Evolutionary conservation across 2,888 invertebrate species (phyloP).

Genomic region (Chrysomela aeneicollis): DNA sequence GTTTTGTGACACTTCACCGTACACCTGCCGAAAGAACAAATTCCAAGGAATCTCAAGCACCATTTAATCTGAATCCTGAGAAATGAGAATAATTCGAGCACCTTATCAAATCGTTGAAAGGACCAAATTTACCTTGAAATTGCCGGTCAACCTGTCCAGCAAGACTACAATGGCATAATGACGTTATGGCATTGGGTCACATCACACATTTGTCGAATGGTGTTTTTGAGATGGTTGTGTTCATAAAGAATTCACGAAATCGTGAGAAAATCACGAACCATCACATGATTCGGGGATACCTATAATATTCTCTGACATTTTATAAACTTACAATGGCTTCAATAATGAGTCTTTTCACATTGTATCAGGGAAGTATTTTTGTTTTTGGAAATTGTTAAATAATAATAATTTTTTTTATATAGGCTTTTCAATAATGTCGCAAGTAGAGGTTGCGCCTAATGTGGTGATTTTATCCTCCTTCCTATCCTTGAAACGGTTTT

Average conservation of each 20-base stretch:
- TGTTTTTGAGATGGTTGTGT: not conserved
- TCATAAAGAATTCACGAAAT: not conserved
- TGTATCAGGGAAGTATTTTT: no score
- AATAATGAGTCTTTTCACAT: no score
- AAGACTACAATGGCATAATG: conserved; percentile 15
- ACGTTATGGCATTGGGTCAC: not conserved
- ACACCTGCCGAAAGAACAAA: conserved; percentile 34
- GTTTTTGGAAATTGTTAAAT: no score
- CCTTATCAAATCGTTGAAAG: conserved; percentile 39
- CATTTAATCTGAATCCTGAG: conserved; percentile 32
- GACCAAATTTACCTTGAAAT: conserved; percentile 28
- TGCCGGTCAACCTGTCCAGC: conserved; percentile 30
- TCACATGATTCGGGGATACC: no score
- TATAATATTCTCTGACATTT: no score
- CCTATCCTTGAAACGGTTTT: no score
- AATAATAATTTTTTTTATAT: no score
- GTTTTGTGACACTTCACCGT: conserved; percentile 28
- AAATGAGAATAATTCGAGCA: conserved; percentile 28
- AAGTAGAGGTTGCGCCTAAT: no score
- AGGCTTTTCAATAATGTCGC: no score
- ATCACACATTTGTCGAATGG: not conserved
- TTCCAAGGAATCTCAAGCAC: conserved; percentile 36
- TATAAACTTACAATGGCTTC: no score
- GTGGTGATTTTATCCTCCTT: no score
- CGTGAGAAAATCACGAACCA: not conserved